Base-by-base conservation (phyloP, 1,140 invertebrate species). In the Nebria ingens region DNA sequence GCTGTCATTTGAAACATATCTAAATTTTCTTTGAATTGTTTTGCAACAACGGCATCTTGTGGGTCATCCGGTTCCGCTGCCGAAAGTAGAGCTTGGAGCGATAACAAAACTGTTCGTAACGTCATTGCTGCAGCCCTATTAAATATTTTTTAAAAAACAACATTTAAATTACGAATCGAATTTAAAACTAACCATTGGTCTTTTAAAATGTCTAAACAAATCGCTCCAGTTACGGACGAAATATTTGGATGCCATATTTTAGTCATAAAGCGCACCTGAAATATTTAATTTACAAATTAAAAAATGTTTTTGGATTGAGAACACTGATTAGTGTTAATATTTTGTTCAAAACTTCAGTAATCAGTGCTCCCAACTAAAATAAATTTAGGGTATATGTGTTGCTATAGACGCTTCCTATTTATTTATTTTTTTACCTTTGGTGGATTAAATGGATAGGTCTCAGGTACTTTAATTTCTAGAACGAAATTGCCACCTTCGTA, bases 241-340 rank as follows among this genome's bases (percentile, higher is more conserved):
- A 99, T 97, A 77, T 99, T 99, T 51, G 97, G 97, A 78, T 99
- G 97, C 97, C 97, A 99, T 70, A 99, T 97, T 78, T 91, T 94
- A 56, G 97, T 99, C 59, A 93, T 81, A 79, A 99, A 99, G 29
- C 85, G 79, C 56, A 91, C 87, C 86, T 90, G 63, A 19, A 74
- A 73, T 56, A 56, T 38, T 25, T 52, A 57, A 13, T 29, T 13
- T 6, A 55, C 38, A 56, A 56, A 23, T 50, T 13, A 59, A 17
- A 34, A 49, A 49, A 62, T 56, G 12, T 19, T 50, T 19, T 22
- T 52, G n/a, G n/a, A n/a, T n/a, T n/a, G n/a, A n/a, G n/a, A n/a
- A n/a, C n/a, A n/a, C n/a, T n/a, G n/a, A n/a, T n/a, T n/a, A n/a
- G n/a, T n/a, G n/a, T n/a, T n/a, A n/a, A n/a, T n/a, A n/a, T n/a